Conservation (phyloP, 2,797 vertebrate species). For the Muscicapa comitata region DNA sequence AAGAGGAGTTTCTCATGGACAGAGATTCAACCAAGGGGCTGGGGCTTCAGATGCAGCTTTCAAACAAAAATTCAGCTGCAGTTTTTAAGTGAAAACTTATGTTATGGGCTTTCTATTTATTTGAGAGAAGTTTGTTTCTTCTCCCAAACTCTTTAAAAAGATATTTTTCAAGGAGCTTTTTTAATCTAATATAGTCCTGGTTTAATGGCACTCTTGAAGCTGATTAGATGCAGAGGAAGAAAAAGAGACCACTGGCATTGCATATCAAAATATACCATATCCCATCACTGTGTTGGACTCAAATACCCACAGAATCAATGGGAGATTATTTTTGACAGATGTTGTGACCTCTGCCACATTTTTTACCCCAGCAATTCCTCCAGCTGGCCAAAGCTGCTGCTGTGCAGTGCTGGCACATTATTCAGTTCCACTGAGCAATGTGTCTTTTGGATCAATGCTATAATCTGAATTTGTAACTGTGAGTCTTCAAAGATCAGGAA, state of each 20-base stretch:
- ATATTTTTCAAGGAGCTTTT: not conserved
- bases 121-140: not conserved
- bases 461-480: not conserved
- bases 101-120: not conserved
- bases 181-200: not conserved
- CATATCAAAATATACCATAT: not conserved
- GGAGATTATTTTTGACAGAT: not conserved
- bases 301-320: not conserved
- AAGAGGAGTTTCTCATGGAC: not conserved
- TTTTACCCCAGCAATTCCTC: not conserved
- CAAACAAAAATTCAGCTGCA: conserved; percentile 10
- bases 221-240: not conserved
- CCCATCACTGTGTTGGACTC: not conserved
- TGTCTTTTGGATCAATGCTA: not conserved
- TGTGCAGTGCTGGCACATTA: not conserved
- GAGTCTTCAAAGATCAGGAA: not conserved
- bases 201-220: not conserved
- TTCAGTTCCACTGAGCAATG: not conserved
- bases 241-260: not conserved
- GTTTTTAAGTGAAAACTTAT: not conserved
- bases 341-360: not conserved
- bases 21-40: not conserved
- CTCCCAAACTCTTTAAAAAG: not conserved
- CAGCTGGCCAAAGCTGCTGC: not conserved
- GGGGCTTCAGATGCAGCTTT: not conserved